Evolutionary conservation across 2,797 vertebrate genomes (phyloP), one percentile per base, ranked within the genome.

Genomic region (Sciurus vulgaris): DNA sequence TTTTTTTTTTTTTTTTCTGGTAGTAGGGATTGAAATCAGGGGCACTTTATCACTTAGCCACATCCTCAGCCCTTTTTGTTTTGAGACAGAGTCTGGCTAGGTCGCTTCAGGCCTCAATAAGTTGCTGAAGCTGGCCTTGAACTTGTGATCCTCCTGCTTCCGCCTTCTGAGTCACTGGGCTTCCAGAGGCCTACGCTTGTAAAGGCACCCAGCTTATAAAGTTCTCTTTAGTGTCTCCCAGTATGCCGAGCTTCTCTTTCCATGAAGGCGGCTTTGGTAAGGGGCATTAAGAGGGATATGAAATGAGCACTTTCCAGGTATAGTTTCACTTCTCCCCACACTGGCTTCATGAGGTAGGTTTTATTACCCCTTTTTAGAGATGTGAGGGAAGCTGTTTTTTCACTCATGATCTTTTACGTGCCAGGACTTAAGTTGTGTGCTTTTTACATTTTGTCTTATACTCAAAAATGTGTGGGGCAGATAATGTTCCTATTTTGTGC

Each of bases 371-470:
- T 20, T 35, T 65, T 79, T 59, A 85, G 33, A 63, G 28, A 26
- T 84, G 70, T 49, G 28, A 30, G 28, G 24, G 30, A 82, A 73
- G 18, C 28, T 54, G 12, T 33, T 78, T 26, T 26, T 38, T 44
- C 70, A 76, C 61, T 30, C 47, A 70, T 17, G 44, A 17, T 33
- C 72, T 95, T 88, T 91, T 69, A 35, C 22, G 28, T 41, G 79
- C 61, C 49, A 78, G 61, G 33, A 86, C n/a, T 84, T 77, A 12
- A 14, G 41, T 24, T 67, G 82, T 67, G 18, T 74, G n/a, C 26
- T n/a, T 95, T 95, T 47, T 49, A 92, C 33, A 38, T 76, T 81
- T 44, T 51, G 47, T 78, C n/a, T 49, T 84, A 26, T 83, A 73
- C 56, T 94, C 69, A 85, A 67, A 78, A 33, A n/a, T 74, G 26